Percentiles rank a stretch among this genome's conserved stretches.
Evolutionary conservation across 2,888 invertebrate species (phyloP).

Genomic region (Noctua fimbriata): DNA sequence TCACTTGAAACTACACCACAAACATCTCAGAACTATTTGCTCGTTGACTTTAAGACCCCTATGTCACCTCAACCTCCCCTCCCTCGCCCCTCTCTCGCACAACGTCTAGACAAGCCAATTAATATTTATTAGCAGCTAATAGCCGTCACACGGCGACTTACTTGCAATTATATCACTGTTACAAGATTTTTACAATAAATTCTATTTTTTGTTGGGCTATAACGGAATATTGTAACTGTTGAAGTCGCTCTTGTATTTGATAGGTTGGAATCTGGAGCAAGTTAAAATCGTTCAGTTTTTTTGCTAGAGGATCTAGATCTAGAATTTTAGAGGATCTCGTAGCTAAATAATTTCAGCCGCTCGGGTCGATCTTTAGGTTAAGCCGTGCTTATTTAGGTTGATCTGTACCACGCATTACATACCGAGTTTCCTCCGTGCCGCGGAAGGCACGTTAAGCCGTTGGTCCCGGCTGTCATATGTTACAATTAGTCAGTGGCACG

Average conservation of each 20-base stretch:
- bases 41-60: not conserved
- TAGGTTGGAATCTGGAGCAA: not conserved
- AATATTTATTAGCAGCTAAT: constrained; percentile 60
- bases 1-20: not conserved
- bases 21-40: not conserved
- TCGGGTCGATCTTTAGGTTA: too few species aligned
- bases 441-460: too few species aligned
- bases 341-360: too few species aligned
- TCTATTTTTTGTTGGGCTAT: not conserved
- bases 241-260: not conserved
- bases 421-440: too few species aligned
- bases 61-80: not conserved
- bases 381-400: too few species aligned
- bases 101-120: constrained; percentile 66
- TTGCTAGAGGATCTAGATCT: not conserved
- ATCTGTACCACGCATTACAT: too few species aligned
- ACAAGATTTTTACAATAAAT: constrained; percentile 2
- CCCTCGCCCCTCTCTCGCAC: not conserved
- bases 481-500: too few species aligned
- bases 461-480: too few species aligned
- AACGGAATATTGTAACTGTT: not conserved
- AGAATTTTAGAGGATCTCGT: too few species aligned
- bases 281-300: not conserved
- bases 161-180: constrained; percentile 8
- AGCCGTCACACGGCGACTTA: constrained; percentile 42